phyloP scores from a whole-genome alignment of 37 sponge, comb jelly and placozoan genomes.

The Amphimedon queenslandica region DNA sequence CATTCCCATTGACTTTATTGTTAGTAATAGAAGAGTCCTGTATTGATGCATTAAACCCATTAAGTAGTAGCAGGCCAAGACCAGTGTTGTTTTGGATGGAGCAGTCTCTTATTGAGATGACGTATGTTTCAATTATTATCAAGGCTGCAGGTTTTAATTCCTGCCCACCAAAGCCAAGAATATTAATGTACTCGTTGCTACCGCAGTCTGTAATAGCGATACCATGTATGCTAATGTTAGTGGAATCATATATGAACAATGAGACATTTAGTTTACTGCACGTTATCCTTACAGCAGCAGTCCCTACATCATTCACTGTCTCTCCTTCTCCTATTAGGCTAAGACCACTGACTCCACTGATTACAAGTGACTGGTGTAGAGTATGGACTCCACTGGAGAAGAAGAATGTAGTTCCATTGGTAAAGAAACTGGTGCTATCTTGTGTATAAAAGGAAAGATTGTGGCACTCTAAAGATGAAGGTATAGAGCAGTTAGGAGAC shows the following conservation, averaged over 20 bases:
- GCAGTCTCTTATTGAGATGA: background rate
- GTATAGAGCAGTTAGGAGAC: too few species aligned
- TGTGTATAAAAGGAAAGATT: background rate
- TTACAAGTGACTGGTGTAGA: background rate
- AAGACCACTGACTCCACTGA: background rate
- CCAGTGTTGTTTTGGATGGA: conserved; percentile 22
- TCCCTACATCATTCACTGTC: background rate
- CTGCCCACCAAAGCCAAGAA: background rate
- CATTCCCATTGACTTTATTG: background rate
- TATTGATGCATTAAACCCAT: background rate
- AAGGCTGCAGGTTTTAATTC: background rate
- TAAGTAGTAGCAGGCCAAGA: conserved; percentile 9
- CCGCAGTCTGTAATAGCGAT: background rate
- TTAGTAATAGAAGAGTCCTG: background rate
- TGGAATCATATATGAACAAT: background rate
- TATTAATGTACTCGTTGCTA: background rate
- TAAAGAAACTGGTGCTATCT: background rate
- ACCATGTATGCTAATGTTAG: background rate
- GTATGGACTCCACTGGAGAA: background rate
- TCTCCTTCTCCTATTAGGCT: background rate
- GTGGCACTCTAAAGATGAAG: background rate
- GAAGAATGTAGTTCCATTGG: background rate
- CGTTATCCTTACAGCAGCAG: background rate
- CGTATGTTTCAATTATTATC: background rate
- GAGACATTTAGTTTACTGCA: background rate